Evolutionary conservation across 53 echinoderm and acorn worm genomes (phyloP), one percentile per base, ranked within the genome.

Genomic region (Stichopus horrens): DNA sequence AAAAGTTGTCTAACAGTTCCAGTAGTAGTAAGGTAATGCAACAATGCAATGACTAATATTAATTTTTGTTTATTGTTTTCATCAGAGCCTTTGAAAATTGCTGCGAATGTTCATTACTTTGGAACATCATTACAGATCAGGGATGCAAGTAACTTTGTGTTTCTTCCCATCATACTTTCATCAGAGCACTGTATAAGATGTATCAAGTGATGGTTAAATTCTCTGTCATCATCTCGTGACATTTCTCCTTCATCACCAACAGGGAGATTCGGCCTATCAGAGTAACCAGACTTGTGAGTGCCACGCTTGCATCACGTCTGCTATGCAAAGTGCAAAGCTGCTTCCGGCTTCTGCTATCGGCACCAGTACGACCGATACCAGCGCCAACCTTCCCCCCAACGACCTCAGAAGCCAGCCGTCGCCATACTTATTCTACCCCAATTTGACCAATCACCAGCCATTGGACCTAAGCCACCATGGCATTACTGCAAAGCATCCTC

Each of bases 391-490:
- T 10, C 79, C 92, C 52, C 93, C 93, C 75, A 94, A 94, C 78
- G 86, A 89, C 8, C 88, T 91, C 67, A 88, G 92, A 68, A 86
- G 86, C 57, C 73, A 90, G 18, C 91, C 93, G 57, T 88, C 96
- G 21, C 89, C 94, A 67, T 99, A 99, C 87, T 93, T 94, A 86
- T 94, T 99, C 91, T 99, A 99, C 81, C 94, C 96, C 7, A 95
- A 99, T 89, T 89, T 99, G 81, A 89, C 88, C 63, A 94, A 93
- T 91, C 97, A 95, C 83, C 97, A 95, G 79, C 97, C 97, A 4
- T 75, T 97, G 88, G 97, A 97, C 90, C 95, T 97, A 86, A 97
- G 95, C 81, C 99, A 96, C 67, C 99, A 96, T 19, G 95, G 99
- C 88, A 94, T 95, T 67, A 96, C 95, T 14, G 95, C 99, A 79